Base-by-base conservation (phyloP, 2,888 invertebrate species). In the Hermaeophaga mercurialis region DNA sequence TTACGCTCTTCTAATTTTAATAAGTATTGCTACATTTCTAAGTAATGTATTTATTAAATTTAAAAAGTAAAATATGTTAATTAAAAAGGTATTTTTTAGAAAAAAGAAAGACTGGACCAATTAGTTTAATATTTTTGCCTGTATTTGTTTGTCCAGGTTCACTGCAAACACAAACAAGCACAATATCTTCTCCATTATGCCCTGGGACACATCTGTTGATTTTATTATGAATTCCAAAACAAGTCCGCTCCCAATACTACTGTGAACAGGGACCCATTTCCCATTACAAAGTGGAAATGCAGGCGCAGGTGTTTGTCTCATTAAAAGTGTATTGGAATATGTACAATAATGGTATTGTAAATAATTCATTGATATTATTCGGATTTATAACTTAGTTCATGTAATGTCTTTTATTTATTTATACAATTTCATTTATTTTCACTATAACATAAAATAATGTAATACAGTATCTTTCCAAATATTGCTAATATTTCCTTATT, bases 281-380 rank as follows among this genome's bases (percentile, higher is more conserved):
- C 38, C 14, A 38, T 38, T 38, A 56, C 34, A 44, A 43, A 44
- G 49, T 33, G 31, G 45, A 50, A 50, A 50, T 50, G 56, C 49
- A 36, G 39, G 15, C 50, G 47, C 54, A 54, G 54, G 54, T 54
- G 54, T 54, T 17, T 43, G 24, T 43, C 41, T 46, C 54, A 48
- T 41, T 47, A 47, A 33, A 28, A 31, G 19, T 39, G 43, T 54
- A 43, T 54, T 54, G 54, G 46, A 48, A 19, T 19, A 46, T 41
- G 19, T 24, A 24, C 33, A 36, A 47, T 43, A 54, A 48, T 26
- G 41, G 43, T 43, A 54, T 26, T 17, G 54, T 48, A 43, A 43
- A 48, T 24, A 54, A 48, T 54, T 54, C 28, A 48, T 43, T 19
- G 43, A 48, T 33, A 31, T 31, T 31, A 12, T 12, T 8, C 9